A percentile compares a stretch with the other conserved stretches of the same genome.
These are phyloP conservation scores for Eupithecia vulgata DNA, from an alignment of 2,888 invertebrate species.

Conservation along the genomic window DNA sequence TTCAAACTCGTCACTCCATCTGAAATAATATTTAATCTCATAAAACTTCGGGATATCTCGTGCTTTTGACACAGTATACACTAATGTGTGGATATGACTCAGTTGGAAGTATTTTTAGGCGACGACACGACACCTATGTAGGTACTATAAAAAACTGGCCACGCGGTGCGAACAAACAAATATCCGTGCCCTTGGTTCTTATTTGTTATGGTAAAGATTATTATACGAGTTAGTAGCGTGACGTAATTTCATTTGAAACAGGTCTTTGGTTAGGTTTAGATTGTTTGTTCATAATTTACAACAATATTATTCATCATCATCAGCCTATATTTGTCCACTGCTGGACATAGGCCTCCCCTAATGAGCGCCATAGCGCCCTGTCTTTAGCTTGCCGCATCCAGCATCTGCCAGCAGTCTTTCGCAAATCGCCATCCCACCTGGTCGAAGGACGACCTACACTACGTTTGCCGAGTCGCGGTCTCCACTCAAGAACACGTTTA, in stretches of 20 bases:
- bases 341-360: too few relatives aligned
- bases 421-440: too few relatives aligned
- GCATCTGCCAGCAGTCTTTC: too few relatives aligned
- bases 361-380: too few relatives aligned
- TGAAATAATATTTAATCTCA: background rate
- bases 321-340: too few relatives aligned
- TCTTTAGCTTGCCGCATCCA: too few relatives aligned
- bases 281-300: background rate
- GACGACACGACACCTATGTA: background rate
- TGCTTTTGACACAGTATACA: background rate
- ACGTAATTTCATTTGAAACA: background rate
- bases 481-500: too few relatives aligned
- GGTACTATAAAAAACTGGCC: background rate
- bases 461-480: too few relatives aligned
- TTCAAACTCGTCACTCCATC: background rate
- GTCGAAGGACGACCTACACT: too few relatives aligned
- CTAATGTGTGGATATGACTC: background rate
- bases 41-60: background rate
- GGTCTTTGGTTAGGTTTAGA: background rate
- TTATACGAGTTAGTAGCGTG: background rate
- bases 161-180: slow-evolving; percentile 5
- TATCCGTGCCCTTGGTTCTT: background rate
- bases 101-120: background rate
- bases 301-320: too few relatives aligned
- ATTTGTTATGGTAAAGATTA: background rate